Evolutionary conservation across 2,888 invertebrate genomes (phyloP).

Genomic region (Coleophora flavipennella): DNA sequence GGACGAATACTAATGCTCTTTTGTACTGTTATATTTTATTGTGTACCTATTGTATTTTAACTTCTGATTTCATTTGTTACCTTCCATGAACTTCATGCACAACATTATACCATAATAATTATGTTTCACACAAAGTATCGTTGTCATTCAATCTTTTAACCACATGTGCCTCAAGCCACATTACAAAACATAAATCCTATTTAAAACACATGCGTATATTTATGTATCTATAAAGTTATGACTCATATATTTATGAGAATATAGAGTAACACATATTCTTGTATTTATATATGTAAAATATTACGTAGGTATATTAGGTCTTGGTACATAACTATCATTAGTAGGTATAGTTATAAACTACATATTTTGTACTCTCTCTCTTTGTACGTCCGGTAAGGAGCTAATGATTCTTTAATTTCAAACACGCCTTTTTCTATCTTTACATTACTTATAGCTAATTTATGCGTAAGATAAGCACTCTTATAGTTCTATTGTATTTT

Average conservation of each 20-base stretch:
- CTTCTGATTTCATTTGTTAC: conserved; percentile 45
- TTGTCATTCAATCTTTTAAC: conserved; percentile 38
- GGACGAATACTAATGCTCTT: conserved; percentile 37
- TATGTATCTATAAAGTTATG: conserved; percentile 15
- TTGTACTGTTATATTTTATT: conserved; percentile 30
- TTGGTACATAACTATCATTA: conserved; percentile 52
- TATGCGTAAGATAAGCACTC: conserved; percentile 37
- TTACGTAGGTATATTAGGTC: conserved; percentile 32
- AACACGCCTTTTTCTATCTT: conserved; percentile 57
- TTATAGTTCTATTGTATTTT: conserved; percentile 26
- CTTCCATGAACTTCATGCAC: conserved; percentile 59
- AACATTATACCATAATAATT: conserved; percentile 40
- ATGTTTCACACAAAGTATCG: conserved; percentile 37
- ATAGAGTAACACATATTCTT: conserved; percentile 24
- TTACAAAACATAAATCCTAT: conserved; percentile 29
- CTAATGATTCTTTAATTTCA: conserved; percentile 38
- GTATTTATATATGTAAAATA: conserved; percentile 25
- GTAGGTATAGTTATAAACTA: conserved; percentile 53
- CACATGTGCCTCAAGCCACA: conserved; percentile 39
- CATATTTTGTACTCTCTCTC: conserved; percentile 33
- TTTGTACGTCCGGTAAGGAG: conserved; percentile 39
- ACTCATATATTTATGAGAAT: conserved; percentile 19
- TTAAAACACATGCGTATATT: conserved; percentile 13
- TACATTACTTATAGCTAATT: conserved; percentile 44
- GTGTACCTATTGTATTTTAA: conserved; percentile 34